Evolutionary conservation across 2,888 invertebrate species (phyloP).

Genomic region (Morpho helenor): DNA sequence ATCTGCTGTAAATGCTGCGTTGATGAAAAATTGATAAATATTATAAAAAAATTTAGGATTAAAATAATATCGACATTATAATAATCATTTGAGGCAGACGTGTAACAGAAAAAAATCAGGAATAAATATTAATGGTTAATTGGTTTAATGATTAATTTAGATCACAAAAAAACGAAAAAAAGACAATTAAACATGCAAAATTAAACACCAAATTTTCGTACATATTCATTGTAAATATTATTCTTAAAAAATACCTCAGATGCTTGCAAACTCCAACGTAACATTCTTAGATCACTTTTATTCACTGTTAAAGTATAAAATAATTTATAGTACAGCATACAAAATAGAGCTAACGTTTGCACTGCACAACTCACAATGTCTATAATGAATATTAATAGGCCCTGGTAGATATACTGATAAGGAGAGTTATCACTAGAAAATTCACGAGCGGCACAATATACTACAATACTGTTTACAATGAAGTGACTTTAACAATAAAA

Average conservation of each 20-base stretch:
- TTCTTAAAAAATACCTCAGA: slow-evolving; percentile 42
- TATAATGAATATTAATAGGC: slow-evolving; percentile 57
- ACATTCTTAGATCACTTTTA: slow-evolving; percentile 35
- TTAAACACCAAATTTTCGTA: no score
- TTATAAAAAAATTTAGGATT: no score
- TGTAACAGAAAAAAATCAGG: no score
- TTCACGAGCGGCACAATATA: slow-evolving; percentile 38
- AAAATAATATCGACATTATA: no score
- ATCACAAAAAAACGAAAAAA: no score
- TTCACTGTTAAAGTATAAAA: slow-evolving; percentile 2
- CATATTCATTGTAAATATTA: no score
- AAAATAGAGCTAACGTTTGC: slow-evolving; percentile 50
- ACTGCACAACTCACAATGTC: slow-evolving; percentile 48
- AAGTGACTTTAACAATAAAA: slow-evolving; percentile 10
- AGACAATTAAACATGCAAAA: no score
- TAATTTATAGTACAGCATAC: slow-evolving; percentile 11
- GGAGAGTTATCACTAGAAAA: slow-evolving; percentile 60
- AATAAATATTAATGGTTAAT: no score
- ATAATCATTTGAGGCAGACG: no score
- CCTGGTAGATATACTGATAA: slow-evolving; percentile 72
- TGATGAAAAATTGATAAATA: no score
- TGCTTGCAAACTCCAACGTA: slow-evolving; percentile 52
- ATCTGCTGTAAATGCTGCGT: no score
- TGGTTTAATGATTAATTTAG: no score
- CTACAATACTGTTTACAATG: slow-evolving; percentile 13